A percentile compares a stretch with the other conserved stretches of the same genome.
Conservation (phyloP, 2,888 invertebrate genomes). For the Ashinkailepas kermadecensis region DNA sequence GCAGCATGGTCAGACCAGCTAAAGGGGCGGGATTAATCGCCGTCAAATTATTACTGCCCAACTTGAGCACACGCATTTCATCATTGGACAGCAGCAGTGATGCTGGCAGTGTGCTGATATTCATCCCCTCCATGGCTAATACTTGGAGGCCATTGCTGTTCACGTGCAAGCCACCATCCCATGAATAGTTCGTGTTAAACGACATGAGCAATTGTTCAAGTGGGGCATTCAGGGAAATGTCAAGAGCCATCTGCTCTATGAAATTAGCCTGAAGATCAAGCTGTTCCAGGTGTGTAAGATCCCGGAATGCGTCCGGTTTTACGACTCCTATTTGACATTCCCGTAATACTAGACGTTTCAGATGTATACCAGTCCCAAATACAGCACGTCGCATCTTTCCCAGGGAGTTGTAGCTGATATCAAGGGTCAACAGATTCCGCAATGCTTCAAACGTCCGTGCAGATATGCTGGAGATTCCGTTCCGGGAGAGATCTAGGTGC, state of each 20-base stretch:
- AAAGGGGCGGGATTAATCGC: slow-evolving; percentile 35
- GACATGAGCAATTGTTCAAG: slow-evolving; percentile 53
- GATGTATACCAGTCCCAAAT: slow-evolving; percentile 56
- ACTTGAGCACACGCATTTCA: slow-evolving; percentile 29
- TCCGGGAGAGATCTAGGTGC: slow-evolving; percentile 38
- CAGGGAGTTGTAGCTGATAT: slow-evolving; percentile 38
- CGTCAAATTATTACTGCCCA: slow-evolving; percentile 34
- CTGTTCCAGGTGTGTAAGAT: slow-evolving; percentile 66
- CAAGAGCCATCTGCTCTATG: slow-evolving; percentile 34
- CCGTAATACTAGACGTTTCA: slow-evolving; percentile 62
- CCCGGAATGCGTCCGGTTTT: slow-evolving; percentile 62
- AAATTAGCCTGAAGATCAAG: slow-evolving; percentile 65
- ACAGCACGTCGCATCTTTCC: slow-evolving; percentile 39
- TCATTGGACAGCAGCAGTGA: slow-evolving; percentile 33
- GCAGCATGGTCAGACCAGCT: slow-evolving; percentile 33
- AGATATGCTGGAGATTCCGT: slow-evolving; percentile 39
- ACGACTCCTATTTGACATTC: slow-evolving; percentile 68
- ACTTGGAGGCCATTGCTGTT: slow-evolving; percentile 70
- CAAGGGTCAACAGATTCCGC: slow-evolving; percentile 36
- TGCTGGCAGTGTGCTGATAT: slow-evolving; percentile 35
- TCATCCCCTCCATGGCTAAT: slow-evolving; percentile 36
- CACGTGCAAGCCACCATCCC: slow-evolving; percentile 63
- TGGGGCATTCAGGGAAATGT: slow-evolving; percentile 34
- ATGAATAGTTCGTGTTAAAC: slow-evolving; percentile 65
- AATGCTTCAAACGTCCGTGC: slow-evolving; percentile 40